phyloP scores from a whole-genome alignment of 2,797 vertebrate genomes.

The Okamejei kenojei region DNA sequence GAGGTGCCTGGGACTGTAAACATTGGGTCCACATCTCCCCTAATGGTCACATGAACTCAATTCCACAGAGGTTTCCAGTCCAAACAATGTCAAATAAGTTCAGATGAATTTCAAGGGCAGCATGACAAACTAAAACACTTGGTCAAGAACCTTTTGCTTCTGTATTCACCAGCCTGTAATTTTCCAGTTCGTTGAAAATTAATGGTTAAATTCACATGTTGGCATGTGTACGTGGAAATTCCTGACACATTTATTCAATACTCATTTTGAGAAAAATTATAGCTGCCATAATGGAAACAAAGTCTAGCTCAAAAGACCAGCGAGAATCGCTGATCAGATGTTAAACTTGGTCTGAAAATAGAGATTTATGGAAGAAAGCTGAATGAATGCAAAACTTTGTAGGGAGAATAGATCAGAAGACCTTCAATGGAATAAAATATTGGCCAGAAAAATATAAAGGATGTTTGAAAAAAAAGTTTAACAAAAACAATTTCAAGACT shows the following conservation, averaged over 20 bases:
- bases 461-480: not conserved
- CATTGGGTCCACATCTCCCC: too few species aligned
- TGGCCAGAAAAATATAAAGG: not conserved
- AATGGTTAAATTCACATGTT: not conserved
- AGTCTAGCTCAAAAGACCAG: not conserved
- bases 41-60: not conserved
- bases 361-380: not conserved
- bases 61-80: not conserved
- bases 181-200: not conserved
- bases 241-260: not conserved
- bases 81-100: not conserved
- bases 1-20: too few species aligned
- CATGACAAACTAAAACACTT: not conserved
- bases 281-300: not conserved
- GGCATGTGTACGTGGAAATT: not conserved
- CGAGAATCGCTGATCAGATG: not conserved
- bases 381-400: not conserved
- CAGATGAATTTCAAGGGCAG: not conserved
- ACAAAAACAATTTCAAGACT: not conserved
- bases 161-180: not conserved
- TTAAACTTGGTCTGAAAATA: conserved; percentile 14
- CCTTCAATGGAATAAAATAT: not conserved
- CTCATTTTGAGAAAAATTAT: not conserved
- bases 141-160: not conserved
- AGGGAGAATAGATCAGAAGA: not conserved